phyloP scores from a whole-genome alignment of 2,888 invertebrate species.

The Pristionchus japonicus region DNA sequence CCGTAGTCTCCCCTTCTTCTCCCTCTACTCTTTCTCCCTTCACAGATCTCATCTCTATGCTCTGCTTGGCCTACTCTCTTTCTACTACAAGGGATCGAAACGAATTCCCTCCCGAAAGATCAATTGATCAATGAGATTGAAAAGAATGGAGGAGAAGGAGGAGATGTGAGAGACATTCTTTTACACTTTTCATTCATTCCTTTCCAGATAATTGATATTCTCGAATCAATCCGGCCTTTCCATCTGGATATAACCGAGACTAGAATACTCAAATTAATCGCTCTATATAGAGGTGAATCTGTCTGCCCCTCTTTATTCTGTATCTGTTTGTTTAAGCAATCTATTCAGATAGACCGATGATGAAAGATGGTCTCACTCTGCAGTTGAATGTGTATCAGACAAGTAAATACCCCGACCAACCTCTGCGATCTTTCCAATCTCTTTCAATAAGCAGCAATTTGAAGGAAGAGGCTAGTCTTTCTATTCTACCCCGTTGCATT shows the following conservation, averaged over 20 bases:
- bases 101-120: background rate
- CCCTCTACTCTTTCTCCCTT: conserved; percentile 15
- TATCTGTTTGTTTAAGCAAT: background rate
- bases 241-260: conserved; percentile 2
- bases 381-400: background rate
- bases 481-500: too few relatives aligned
- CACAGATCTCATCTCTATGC: conserved; percentile 25
- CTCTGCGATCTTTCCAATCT: background rate
- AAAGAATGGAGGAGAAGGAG: conserved; percentile 27
- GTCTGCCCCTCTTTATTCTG: too few relatives aligned
- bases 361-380: background rate
- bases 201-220: background rate
- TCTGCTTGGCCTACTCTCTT: conserved; percentile 46
- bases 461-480: background rate
- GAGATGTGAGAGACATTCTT: background rate
- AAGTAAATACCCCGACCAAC: background rate
- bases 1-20: conserved; percentile 5
- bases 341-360: background rate
- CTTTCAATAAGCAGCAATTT: background rate
- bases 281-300: conserved; percentile 33
- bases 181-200: background rate
- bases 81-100: conserved; percentile 34
- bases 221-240: background rate
- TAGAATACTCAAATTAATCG: conserved; percentile 31
- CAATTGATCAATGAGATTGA: background rate